Evolutionary conservation across 2,888 invertebrate genomes (phyloP).

Genomic region (Drosophila silvestris): DNA sequence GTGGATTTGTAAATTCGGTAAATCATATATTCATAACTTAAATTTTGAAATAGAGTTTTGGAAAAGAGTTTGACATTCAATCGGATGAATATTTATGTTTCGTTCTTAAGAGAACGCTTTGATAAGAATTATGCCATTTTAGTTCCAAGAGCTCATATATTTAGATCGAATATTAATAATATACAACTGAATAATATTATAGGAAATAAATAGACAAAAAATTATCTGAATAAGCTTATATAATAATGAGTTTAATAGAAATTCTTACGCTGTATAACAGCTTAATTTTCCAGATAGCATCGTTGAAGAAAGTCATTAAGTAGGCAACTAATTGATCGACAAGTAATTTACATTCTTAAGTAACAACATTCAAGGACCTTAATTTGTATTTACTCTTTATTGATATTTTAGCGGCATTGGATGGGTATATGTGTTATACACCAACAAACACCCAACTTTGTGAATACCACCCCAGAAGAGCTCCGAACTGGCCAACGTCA

Average conservation of each 20-base stretch:
- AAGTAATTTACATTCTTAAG: constrained; percentile 9
- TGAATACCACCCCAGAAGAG: constrained; percentile 5
- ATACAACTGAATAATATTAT: background rate
- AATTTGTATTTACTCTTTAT: constrained; percentile 8
- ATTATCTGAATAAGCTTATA: background rate
- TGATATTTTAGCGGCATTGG: constrained; percentile 4
- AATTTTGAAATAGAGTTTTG: background rate
- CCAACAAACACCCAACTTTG: constrained; percentile 7
- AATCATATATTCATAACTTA: background rate
- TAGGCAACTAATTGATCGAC: background rate
- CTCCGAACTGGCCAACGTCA: constrained; percentile 51
- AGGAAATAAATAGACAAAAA: background rate
- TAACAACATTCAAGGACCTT: constrained; percentile 3
- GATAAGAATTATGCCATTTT: background rate
- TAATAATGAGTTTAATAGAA: background rate
- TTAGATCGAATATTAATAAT: background rate
- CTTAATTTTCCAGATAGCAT: background rate
- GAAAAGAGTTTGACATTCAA: background rate
- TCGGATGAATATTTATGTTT: background rate
- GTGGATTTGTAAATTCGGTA: background rate
- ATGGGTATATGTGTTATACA: background rate
- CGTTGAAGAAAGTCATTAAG: background rate
- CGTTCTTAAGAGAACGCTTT: background rate
- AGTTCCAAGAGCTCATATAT: background rate
- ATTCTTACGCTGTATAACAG: background rate